Base-by-base conservation (phyloP, 2,888 invertebrate species). In the Lochmaea crataegi region DNA sequence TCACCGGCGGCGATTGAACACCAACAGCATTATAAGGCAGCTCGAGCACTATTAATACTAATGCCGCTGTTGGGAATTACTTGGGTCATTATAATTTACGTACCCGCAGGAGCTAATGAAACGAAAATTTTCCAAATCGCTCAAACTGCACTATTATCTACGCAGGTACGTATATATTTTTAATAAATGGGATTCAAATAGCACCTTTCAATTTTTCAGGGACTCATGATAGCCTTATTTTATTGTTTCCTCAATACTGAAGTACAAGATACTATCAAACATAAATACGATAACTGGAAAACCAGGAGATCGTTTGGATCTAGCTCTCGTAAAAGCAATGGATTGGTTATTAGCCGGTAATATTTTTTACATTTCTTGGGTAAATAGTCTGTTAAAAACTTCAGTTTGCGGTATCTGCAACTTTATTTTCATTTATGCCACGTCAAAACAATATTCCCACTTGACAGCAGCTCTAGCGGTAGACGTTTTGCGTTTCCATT, bases 161-260 rank as follows among this genome's bases (percentile, higher is more conserved):
- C 96, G 77, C 97, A 98, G 94, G 97, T 96, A 88, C 87, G 86
- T 45, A 32, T 53, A 56, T 16, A 22, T 22, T 65, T 26, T 26
- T n/a, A 14, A 45, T 45, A 45, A 12, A 12, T 14, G 45, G 11
- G 14, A 38, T 38, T 38, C 32, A 38, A 22, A 22, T 22, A 38
- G 32, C 7, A 38, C 5, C 9, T 38, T 38, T 38, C 9, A 10
- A 32, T 60, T 41, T 87, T 87, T 4, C 87, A 97, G 96, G 97
- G 97, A 74, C 93, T 96, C 83, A 93, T 93, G 68, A 96, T 97
- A 76, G 95, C 97, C 2, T 87, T 96, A 74, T 94, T 96, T 87
- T 97, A 96, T 88, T 97, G 97, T 87, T 97, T 97, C 87, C 90
- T 96, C 82, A 97, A 97, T 87, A 94, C 95, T 7, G 97, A 97